Conservation (phyloP, 2,797 vertebrate species). For the Leptoclinus maculatus region DNA sequence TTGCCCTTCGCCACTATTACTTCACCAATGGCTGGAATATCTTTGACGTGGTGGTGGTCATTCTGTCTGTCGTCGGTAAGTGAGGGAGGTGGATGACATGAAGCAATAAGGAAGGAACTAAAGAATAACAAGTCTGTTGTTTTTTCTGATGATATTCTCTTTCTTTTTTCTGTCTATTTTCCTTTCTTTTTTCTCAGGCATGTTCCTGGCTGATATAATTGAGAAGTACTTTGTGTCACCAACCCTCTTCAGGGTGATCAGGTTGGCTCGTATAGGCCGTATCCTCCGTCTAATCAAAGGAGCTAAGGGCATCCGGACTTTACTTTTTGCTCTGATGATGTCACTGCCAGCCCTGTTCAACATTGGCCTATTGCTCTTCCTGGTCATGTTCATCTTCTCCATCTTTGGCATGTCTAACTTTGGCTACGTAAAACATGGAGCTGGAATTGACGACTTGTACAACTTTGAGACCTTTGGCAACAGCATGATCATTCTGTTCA, state of each 20-base stretch:
- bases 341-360: constrained; percentile 99
- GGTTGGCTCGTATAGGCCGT: constrained; percentile 97
- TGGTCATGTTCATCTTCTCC: constrained; percentile 99
- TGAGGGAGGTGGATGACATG: constrained; percentile 42
- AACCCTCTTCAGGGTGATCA: constrained; percentile 98
- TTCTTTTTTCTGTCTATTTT: not conserved
- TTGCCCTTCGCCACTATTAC: constrained; percentile 96
- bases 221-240: constrained; percentile 99
- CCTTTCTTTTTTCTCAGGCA: constrained; percentile 82
- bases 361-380: constrained; percentile 96
- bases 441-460: constrained; percentile 98
- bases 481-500: constrained; percentile 99
- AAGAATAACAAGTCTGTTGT: not conserved
- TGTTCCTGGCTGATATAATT: constrained; percentile 98
- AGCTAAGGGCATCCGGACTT: constrained; percentile 97
- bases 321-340: constrained; percentile 99
- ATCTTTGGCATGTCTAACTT: constrained; percentile 99
- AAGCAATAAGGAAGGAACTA: not conserved
- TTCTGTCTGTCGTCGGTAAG: constrained; percentile 98
- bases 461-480: constrained; percentile 99
- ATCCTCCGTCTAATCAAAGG: constrained; percentile 98
- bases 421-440: constrained; percentile 96
- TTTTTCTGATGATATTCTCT: constrained; percentile 20
- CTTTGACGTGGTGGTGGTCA: constrained; percentile 99
- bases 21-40: constrained; percentile 99